These are phyloP conservation scores for Philotrypesis tridentata DNA, from an alignment of 1,140 invertebrate genomes.

Conservation along the genomic window DNA sequence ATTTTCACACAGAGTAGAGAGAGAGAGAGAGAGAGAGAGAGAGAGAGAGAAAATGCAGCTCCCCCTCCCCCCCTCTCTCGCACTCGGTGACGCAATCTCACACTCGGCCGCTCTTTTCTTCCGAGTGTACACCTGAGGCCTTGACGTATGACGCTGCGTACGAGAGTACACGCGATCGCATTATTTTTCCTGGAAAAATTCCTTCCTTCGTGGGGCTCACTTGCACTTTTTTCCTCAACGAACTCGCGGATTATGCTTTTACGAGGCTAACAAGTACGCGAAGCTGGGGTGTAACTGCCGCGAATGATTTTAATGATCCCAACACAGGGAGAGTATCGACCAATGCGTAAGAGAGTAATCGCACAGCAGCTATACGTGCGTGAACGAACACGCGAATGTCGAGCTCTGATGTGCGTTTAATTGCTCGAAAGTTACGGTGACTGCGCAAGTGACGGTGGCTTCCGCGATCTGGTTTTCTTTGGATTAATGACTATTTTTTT, in stretches of 20 bases:
- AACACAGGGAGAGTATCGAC: not conserved
- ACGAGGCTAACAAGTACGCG: conserved; percentile 7
- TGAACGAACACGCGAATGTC: not conserved
- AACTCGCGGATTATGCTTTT: not conserved
- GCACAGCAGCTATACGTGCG: not conserved
- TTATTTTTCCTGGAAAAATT: conserved; percentile 2
- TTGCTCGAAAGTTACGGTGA: conserved; percentile 18
- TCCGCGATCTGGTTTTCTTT: not conserved
- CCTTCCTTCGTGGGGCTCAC: not conserved
- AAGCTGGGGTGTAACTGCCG: not conserved
- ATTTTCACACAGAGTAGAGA: conserved; percentile 42
- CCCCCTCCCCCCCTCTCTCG: too few relatives aligned
- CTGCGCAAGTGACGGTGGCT: not conserved
- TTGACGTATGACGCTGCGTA: not conserved
- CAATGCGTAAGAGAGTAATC: not conserved
- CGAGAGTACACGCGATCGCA: not conserved
- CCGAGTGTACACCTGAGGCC: conserved; percentile 41
- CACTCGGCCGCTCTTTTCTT: not conserved
- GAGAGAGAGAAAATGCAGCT: too few relatives aligned
- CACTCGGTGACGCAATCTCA: conserved; percentile 3
- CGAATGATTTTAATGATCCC: conserved; percentile 26
- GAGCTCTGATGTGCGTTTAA: not conserved
- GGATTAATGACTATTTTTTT: not conserved
- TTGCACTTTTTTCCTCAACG: not conserved
- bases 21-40: too few relatives aligned